A percentile compares a stretch with the other conserved stretches of the same genome.
Evolutionary conservation across 1,140 invertebrate species (phyloP).

Genomic region (Bombyx mandarina): DNA sequence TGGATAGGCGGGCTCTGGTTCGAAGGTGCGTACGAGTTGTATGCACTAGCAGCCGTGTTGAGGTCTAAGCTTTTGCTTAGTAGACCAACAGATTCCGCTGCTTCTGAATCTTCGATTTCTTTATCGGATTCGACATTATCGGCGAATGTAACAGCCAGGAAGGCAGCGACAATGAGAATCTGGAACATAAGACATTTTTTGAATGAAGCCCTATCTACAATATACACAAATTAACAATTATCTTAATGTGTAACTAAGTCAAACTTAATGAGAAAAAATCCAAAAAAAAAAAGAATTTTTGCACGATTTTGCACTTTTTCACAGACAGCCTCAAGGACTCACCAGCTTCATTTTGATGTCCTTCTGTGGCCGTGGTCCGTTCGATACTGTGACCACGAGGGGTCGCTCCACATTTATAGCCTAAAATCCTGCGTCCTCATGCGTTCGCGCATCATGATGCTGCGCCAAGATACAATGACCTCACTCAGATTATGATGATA

Average conservation of each 20-base stretch:
- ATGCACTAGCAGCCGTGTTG: constrained; percentile 17
- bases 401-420: constrained; percentile 59
- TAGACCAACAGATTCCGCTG: constrained; percentile 24
- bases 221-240: no score
- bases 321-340: constrained; percentile 47
- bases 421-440: constrained; percentile 50
- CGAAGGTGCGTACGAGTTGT: constrained; percentile 20
- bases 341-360: constrained; percentile 64
- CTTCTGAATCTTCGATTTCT: constrained; percentile 26
- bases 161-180: constrained; percentile 34
- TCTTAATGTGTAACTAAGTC: no score
- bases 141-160: constrained; percentile 40
- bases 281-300: no score
- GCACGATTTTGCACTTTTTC: neutral
- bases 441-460: constrained; percentile 28
- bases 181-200: constrained; percentile 17
- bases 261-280: no score
- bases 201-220: no score
- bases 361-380: constrained; percentile 47
- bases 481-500: constrained; percentile 28
- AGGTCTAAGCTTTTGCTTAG: constrained; percentile 21
- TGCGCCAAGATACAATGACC: constrained; percentile 41
- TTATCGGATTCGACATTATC: constrained; percentile 21
- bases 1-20: constrained; percentile 16
- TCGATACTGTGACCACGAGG: constrained; percentile 48